Percentiles rank a stretch among this genome's conserved stretches.
phyloP scores from a whole-genome alignment of 2,888 invertebrate genomes.

The Steinernema scapterisci region DNA sequence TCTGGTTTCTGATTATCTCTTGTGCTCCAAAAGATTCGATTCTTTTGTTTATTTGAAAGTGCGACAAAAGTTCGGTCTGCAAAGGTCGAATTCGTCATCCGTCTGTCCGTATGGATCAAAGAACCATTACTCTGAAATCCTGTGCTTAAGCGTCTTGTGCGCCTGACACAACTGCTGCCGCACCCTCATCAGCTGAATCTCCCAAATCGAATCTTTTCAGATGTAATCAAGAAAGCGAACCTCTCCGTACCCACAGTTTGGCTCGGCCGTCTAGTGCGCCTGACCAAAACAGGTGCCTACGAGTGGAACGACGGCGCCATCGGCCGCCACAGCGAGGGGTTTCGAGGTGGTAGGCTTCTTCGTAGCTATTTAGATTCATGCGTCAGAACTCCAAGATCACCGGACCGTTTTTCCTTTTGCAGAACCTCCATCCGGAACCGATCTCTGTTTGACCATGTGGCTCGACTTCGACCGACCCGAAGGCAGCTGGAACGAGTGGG shows the following conservation, averaged over 20 bases:
- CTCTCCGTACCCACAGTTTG: conserved; percentile 35
- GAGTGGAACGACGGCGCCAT: conserved; percentile 36
- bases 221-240: conserved; percentile 34
- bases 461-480: conserved; percentile 37
- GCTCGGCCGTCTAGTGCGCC: conserved; percentile 34
- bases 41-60: no score
- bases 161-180: no score
- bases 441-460: conserved; percentile 38
- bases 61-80: no score
- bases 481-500: conserved; percentile 38
- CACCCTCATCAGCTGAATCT: no score
- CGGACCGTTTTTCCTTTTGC: neutral
- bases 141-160: no score
- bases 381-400: neutral
- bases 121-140: no score
- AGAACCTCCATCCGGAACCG: conserved; percentile 36
- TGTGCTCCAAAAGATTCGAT: no score
- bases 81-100: no score
- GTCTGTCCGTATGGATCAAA: no score
- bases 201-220: neutral
- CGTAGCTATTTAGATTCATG: neutral
- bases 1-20: no score
- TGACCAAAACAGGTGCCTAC: conserved; percentile 34
- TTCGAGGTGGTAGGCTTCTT: conserved; percentile 36
- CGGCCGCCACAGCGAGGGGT: conserved; percentile 34